These are phyloP conservation scores for Drosophila kanekoi DNA, from an alignment of 2,888 invertebrate genomes.

Conservation along the genomic window DNA sequence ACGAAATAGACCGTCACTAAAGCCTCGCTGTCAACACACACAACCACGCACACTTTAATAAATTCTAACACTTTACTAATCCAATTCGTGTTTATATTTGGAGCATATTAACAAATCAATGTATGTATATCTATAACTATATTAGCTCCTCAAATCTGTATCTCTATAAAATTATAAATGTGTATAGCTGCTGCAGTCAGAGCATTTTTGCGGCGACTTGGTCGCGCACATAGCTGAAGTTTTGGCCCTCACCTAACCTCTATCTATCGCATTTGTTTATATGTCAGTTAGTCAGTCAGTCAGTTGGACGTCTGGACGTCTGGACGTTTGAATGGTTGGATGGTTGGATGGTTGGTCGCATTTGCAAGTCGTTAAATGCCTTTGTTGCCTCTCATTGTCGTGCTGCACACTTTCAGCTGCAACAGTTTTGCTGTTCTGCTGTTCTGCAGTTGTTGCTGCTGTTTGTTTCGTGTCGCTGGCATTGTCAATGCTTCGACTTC, in stretches of 20 bases:
- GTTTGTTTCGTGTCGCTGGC: constrained; percentile 74
- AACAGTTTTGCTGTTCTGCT: constrained; percentile 23
- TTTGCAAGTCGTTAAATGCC: constrained; percentile 80
- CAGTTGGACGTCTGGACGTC: constrained; percentile 22
- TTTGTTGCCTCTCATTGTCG: constrained; percentile 60
- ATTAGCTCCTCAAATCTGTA: too few species aligned
- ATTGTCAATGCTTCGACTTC: constrained; percentile 78
- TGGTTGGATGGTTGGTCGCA: constrained; percentile 40
- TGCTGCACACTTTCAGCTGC: constrained; percentile 43
- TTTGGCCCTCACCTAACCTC: not conserved
- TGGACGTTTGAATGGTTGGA: constrained; percentile 24
- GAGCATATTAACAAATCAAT: too few species aligned
- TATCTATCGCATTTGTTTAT: constrained; percentile 61
- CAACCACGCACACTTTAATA: too few species aligned
- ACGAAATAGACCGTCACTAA: too few species aligned
- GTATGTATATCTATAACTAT: too few species aligned
- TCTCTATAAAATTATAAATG: not conserved
- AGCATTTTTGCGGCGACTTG: constrained; percentile 27
- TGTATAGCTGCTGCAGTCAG: constrained; percentile 13
- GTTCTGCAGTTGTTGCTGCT: constrained; percentile 25
- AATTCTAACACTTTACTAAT: too few species aligned
- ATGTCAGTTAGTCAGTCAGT: constrained; percentile 63
- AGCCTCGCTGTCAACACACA: too few species aligned
- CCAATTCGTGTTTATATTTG: too few species aligned
- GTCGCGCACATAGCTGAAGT: not conserved